phyloP scores from a whole-genome alignment of 1,140 invertebrate species.

The Camponotus vicinus region DNA sequence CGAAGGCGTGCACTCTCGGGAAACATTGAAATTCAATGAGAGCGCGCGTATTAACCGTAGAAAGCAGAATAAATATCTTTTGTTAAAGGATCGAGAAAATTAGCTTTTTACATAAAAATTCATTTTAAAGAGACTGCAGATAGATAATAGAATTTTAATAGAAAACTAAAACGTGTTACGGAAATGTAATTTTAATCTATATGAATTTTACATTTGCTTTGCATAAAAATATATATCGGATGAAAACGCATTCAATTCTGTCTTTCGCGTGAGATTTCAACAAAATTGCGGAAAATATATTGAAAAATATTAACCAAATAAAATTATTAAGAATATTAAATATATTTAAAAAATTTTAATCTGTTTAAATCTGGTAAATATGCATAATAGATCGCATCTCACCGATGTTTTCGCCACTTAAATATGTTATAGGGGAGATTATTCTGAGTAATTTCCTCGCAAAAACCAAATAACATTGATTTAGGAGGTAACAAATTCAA shows the following conservation, averaged over 20 bases:
- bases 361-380: too few relatives aligned
- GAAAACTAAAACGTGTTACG: neutral
- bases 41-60: neutral
- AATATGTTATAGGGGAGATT: too few relatives aligned
- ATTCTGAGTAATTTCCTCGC: too few relatives aligned
- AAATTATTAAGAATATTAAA: neutral
- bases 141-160: neutral
- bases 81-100: slow-evolving; percentile 3
- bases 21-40: slow-evolving; percentile 49
- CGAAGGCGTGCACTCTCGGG: neutral
- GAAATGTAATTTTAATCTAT: slow-evolving; percentile 4
- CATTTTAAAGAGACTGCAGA: neutral
- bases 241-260: neutral
- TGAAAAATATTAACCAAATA: neutral
- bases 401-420: too few relatives aligned
- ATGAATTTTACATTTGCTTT: neutral
- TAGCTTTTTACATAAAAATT: slow-evolving; percentile 20
- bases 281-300: neutral
- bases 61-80: slow-evolving; percentile 27
- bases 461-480: too few relatives aligned
- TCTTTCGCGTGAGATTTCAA: neutral
- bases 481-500: too few relatives aligned
- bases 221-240: neutral
- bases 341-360: neutral
- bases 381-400: too few relatives aligned